phyloP scores from a whole-genome alignment of 2,797 vertebrate species.

The Mergus octosetaceus region DNA sequence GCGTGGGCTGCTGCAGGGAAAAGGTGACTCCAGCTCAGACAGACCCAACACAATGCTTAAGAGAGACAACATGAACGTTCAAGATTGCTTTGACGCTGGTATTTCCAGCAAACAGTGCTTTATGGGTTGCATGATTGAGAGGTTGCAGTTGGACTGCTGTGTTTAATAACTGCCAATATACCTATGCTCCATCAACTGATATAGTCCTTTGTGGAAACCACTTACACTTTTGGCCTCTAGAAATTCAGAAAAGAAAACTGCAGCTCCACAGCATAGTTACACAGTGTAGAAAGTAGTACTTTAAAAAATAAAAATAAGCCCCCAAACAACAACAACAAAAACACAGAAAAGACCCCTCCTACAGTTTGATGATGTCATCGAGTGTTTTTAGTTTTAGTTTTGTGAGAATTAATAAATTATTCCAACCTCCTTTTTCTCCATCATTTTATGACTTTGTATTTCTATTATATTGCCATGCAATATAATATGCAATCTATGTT shows the following conservation, averaged over 20 bases:
- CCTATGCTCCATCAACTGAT: background rate
- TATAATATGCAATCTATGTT: background rate
- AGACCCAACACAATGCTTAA: too few relatives aligned
- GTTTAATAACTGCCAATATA: background rate
- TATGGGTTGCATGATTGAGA: background rate
- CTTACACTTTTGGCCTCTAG: background rate
- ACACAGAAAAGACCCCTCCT: background rate
- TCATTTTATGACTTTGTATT: background rate
- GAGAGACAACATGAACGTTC: background rate
- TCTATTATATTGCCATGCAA: background rate
- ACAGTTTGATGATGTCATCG: background rate
- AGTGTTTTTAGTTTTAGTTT: background rate
- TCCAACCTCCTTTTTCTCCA: background rate
- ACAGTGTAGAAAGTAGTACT: background rate
- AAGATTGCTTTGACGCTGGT: background rate
- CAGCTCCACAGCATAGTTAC: background rate
- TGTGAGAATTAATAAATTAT: background rate
- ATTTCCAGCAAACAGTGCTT: background rate
- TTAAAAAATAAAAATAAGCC: background rate
- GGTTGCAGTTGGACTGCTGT: background rate
- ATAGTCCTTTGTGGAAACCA: background rate
- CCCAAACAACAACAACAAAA: too few relatives aligned
- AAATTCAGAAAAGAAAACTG: background rate
- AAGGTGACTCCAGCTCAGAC: too few relatives aligned
- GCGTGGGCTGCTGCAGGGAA: too few relatives aligned